Percentiles rank a stretch among this genome's conserved stretches.
Conservation (phyloP, 37 sponge, comb jelly and placozoan species). For the Theonella swinhoei region DNA sequence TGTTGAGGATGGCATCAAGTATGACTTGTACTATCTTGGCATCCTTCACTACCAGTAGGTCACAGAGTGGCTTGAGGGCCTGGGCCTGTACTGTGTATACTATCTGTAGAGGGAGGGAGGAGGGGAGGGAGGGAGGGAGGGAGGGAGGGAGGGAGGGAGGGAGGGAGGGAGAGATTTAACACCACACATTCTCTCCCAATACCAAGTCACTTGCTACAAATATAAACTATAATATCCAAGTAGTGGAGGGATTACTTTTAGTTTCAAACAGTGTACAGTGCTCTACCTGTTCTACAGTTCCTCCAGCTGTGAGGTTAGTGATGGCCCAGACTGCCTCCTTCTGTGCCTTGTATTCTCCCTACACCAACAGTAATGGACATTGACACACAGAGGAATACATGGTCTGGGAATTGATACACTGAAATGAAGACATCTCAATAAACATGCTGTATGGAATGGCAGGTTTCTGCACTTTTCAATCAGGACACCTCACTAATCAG, state of each 20-base stretch:
- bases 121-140: background rate
- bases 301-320: slow-evolving; percentile 97
- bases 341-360: slow-evolving; percentile 93
- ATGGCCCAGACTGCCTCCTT: slow-evolving; percentile 98
- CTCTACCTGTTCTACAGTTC: slow-evolving; percentile 75
- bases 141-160: background rate
- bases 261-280: background rate
- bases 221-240: too few relatives aligned
- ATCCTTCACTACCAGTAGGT: slow-evolving; percentile 85
- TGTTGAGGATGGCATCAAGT: slow-evolving; percentile 79
- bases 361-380: too few relatives aligned
- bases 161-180: background rate
- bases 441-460: too few relatives aligned
- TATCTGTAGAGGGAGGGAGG: slow-evolving; percentile 20
- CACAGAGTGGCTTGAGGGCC: slow-evolving; percentile 87
- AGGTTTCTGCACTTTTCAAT: too few relatives aligned
- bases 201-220: too few relatives aligned
- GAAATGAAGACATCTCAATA: too few relatives aligned
- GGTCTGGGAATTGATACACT: too few relatives aligned
- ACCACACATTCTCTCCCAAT: background rate
- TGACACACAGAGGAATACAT: background rate
- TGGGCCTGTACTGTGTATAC: slow-evolving; percentile 60
- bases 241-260: background rate
- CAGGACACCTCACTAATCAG: too few relatives aligned
- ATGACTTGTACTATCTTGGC: slow-evolving; percentile 77